These are phyloP conservation scores for Acronicta psi DNA, from an alignment of 2,888 invertebrate genomes.

Conservation along the genomic window DNA sequence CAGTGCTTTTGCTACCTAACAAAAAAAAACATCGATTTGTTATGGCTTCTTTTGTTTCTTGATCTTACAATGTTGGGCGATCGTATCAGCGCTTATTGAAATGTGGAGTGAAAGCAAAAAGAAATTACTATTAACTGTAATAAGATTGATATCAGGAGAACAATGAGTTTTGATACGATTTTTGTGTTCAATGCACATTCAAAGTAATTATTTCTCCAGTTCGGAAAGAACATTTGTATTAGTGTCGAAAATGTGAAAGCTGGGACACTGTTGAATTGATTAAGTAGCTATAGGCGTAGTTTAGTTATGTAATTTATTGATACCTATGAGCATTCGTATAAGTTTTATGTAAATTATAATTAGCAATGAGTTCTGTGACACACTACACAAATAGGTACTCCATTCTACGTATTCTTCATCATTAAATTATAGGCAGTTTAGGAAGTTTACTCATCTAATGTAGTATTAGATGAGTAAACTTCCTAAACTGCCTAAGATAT, in stretches of 20 bases:
- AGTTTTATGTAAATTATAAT: too few relatives aligned
- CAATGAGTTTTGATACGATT: conserved; percentile 18
- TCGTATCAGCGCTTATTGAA: conserved; percentile 47
- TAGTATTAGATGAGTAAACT: neutral
- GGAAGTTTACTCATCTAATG: too few relatives aligned
- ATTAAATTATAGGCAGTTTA: neutral
- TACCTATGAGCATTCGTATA: too few relatives aligned
- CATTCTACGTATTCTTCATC: too few relatives aligned
- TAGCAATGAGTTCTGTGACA: too few relatives aligned
- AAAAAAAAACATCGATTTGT: conserved; percentile 30
- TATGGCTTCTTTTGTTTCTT: conserved; percentile 19
- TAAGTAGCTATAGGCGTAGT: too few relatives aligned
- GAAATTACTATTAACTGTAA: conserved; percentile 33
- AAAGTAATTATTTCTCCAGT: conserved; percentile 8
- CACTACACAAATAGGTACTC: too few relatives aligned
- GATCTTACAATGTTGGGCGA: conserved; percentile 31
- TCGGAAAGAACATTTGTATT: neutral
- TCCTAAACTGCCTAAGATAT: too few relatives aligned
- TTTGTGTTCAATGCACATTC: conserved; percentile 12
- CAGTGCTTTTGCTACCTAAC: neutral
- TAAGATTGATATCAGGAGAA: conserved; percentile 44
- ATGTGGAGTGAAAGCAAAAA: conserved; percentile 51
- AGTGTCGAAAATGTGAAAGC: conserved; percentile 6
- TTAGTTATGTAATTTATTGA: too few relatives aligned
- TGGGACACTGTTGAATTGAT: too few relatives aligned